These are phyloP conservation scores for Theonella swinhoei DNA, from an alignment of 37 sponge, comb jelly and placozoan genomes.

Conservation along the genomic window DNA sequence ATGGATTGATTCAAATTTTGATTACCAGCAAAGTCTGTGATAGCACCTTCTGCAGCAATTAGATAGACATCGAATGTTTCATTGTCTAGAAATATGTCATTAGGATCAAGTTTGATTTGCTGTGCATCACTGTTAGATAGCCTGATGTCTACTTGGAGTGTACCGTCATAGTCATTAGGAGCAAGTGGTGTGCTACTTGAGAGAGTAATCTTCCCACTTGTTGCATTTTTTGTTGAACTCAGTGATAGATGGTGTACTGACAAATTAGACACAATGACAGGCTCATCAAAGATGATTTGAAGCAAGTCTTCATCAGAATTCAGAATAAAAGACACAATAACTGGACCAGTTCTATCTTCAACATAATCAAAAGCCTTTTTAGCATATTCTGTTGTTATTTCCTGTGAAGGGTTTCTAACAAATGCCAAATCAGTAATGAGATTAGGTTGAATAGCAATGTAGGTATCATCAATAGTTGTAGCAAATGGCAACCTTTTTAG, in stretches of 20 bases:
- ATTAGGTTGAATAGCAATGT: conserved; percentile 40
- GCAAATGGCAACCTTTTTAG: conserved; percentile 76
- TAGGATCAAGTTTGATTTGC: conserved; percentile 44
- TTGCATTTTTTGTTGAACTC: conserved; percentile 15
- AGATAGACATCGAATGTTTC: conserved; percentile 22
- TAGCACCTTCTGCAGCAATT: conserved; percentile 11
- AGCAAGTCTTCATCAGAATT: conserved; percentile 66
- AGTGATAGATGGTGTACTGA: conserved; percentile 42
- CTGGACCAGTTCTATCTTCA: conserved; percentile 66
- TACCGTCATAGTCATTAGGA: conserved; percentile 17
- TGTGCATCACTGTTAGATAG: conserved; percentile 48
- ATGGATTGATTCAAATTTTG: conserved; percentile 1
- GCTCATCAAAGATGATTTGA: conserved; percentile 79
- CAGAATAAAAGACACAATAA: conserved; percentile 47
- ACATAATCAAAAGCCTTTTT: conserved; percentile 31
- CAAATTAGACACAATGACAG: conserved; percentile 64
- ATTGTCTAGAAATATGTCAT: conserved; percentile 4
- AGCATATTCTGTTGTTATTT: conserved; percentile 48
- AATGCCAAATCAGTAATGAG: conserved; percentile 80
- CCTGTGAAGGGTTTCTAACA: conserved; percentile 44
- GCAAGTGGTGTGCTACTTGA: conserved; percentile 31
- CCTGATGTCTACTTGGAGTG: background rate
- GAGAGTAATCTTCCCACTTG: conserved; percentile 17
- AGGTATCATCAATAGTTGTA: conserved; percentile 51
- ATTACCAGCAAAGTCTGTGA: conserved; percentile 56